phyloP scores from a whole-genome alignment of 1,140 invertebrate species.

The Drosophila asahinai region DNA sequence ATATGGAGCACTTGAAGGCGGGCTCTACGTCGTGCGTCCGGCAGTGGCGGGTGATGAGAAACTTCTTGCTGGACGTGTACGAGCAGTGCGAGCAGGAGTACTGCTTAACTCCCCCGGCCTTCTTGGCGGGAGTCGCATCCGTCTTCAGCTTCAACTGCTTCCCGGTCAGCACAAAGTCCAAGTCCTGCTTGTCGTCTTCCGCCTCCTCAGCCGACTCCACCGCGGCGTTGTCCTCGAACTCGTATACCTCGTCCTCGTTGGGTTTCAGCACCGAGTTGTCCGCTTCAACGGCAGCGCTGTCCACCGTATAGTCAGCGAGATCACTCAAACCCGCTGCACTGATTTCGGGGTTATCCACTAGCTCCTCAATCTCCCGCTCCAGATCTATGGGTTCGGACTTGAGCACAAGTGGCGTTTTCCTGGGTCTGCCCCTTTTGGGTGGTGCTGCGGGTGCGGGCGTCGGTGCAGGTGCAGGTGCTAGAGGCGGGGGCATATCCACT shows the following conservation, averaged over 20 bases:
- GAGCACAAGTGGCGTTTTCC: neutral
- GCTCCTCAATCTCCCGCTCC: slow-evolving; percentile 40
- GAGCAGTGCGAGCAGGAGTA: slow-evolving; percentile 96
- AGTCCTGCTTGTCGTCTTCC: slow-evolving; percentile 84
- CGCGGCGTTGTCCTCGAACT: slow-evolving; percentile 85
- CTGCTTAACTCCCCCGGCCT: slow-evolving; percentile 87
- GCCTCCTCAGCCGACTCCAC: slow-evolving; percentile 23
- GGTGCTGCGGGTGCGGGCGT: neutral
- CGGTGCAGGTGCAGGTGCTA: neutral
- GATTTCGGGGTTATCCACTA: slow-evolving; percentile 37
- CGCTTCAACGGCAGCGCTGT: slow-evolving; percentile 27
- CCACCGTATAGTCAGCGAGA: slow-evolving; percentile 23
- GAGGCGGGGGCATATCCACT: neutral
- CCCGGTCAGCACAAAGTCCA: slow-evolving; percentile 42
- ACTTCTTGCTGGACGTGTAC: slow-evolving; percentile 95
- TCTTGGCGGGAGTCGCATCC: neutral
- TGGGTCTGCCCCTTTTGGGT: slow-evolving; percentile 5
- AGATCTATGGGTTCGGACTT: slow-evolving; percentile 11
- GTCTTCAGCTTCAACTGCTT: slow-evolving; percentile 56
- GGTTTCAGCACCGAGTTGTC: neutral
- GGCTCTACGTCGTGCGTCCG: slow-evolving; percentile 97
- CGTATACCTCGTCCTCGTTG: slow-evolving; percentile 61
- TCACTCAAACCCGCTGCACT: neutral
- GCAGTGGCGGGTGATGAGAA: slow-evolving; percentile 96
- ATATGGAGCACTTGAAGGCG: slow-evolving; percentile 96